Evolutionary conservation across 1,140 invertebrate genomes (phyloP), one percentile per base, ranked within the genome.

Genomic region (Anagrus nilaparvatae): DNA sequence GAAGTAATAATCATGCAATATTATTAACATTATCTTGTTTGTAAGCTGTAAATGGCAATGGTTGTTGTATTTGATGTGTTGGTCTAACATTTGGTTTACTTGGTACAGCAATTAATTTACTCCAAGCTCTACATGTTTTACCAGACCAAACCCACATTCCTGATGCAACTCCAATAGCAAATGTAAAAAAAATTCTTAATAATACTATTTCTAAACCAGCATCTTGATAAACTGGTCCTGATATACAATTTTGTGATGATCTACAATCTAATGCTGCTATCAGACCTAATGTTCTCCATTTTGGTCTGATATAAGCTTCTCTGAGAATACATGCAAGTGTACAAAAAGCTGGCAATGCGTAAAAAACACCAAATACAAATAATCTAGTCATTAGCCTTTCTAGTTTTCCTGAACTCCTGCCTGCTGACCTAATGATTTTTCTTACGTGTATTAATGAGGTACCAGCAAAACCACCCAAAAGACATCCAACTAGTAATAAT

Each of bases 141-240:
- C 81, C 77, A 2, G 87, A 90, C 84, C 87, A 89, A 25, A 91
- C 87, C 89, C 89, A 93, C 61, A 89, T 80, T 0, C 84, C 85
- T 0, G 85, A 85, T 6, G 87, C 80, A 5, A 89, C 78, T 4
- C 89, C 89, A 23, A 85, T 81, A 12, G 84, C 77, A 19, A 92
- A 65, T 10, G 78, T 79, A 58, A 87, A 73, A 52, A 89, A 80
- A 32, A 87, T 75, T 47, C 85, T 63, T n/a, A 78, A 52, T 5
- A 77, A 70, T 10, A 83, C 77, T 9, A 81, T 63, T 52, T 78
- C 76, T 25, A 80, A 61, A 17, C 69, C 66, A 2, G 71, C 65
- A 0, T 65, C 61, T 6, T 60, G 58, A 59, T 4, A 50, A 50
- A 35, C 65, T 65, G 61, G 63, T 3, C 53, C 53, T 37, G 48